A percentile compares a stretch with the other conserved stretches of the same genome.
Conservation (phyloP, 2,888 invertebrate genomes). For the Lingula anatina region DNA sequence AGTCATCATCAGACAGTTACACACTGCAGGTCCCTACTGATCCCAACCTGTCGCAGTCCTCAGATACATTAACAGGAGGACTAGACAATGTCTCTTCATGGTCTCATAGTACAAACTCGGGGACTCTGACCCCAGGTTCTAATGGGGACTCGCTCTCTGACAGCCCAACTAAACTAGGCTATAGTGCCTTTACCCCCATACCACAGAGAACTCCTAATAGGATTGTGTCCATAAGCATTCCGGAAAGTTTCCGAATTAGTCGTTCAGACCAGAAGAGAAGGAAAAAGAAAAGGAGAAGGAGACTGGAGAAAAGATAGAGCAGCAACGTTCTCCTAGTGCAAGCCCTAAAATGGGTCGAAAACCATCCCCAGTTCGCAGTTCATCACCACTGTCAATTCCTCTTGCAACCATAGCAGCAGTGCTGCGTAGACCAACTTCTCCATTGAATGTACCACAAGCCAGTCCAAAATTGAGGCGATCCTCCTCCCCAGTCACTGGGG, state of each 20-base stretch:
- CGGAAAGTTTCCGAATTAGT: no score
- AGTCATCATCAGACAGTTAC: slow-evolving; percentile 16
- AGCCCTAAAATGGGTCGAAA: slow-evolving; percentile 43
- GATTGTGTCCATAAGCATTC: slow-evolving; percentile 21
- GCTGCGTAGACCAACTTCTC: slow-evolving; percentile 12
- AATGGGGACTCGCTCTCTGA: no score
- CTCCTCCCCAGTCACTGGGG: slow-evolving; percentile 13
- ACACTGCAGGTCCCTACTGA: not conserved
- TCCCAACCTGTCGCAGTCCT: slow-evolving; percentile 17
- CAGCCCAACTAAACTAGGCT: slow-evolving; percentile 41
- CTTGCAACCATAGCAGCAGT: no score
- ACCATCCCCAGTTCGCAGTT: slow-evolving; percentile 46
- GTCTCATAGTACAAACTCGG: slow-evolving; percentile 44
- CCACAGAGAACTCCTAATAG: slow-evolving; percentile 33
- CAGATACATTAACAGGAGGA: slow-evolving; percentile 30
- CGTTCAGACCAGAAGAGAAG: no score
- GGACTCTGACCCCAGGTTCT: slow-evolving; percentile 43
- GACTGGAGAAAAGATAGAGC: no score
- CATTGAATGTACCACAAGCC: slow-evolving; percentile 4
- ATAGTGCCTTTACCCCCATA: no score
- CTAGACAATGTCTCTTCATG: no score
- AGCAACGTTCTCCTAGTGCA: slow-evolving; percentile 11
- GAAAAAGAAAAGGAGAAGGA: no score
- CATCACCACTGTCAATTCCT: no score
- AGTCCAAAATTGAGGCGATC: slow-evolving; percentile 2